Evolutionary conservation across 1,140 invertebrate genomes (phyloP).

Genomic region (Lamellibrachia luymesi): DNA sequence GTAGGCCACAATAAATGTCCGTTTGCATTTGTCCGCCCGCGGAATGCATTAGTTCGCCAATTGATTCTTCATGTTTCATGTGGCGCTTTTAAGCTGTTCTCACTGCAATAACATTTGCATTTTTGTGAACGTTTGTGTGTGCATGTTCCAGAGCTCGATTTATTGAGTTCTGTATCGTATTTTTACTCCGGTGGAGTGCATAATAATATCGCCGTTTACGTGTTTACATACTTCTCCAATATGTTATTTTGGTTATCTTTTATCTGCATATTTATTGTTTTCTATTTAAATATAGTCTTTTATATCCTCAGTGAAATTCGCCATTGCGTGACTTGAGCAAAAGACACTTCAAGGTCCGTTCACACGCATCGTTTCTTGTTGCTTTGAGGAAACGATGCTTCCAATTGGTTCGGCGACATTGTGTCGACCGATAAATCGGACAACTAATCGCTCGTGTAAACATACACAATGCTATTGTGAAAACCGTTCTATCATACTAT

Average conservation of each 20-base stretch:
- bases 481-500: neutral
- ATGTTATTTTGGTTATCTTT: neutral
- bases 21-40: neutral
- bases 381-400: too few species aligned
- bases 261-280: neutral
- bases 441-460: too few species aligned
- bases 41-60: neutral
- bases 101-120: neutral
- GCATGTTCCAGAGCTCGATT: neutral
- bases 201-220: neutral
- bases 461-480: neutral
- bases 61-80: slow-evolving; percentile 1
- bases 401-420: too few species aligned
- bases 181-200: neutral
- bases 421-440: too few species aligned
- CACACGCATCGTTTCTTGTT: too few species aligned
- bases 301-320: neutral
- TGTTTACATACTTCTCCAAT: neutral
- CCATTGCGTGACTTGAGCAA: neutral
- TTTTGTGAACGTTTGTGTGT: neutral
- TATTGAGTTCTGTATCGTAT: neutral
- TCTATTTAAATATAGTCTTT: neutral
- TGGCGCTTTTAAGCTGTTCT: neutral
- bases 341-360: neutral
- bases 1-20: neutral